Base-by-base conservation (phyloP, 2,113 vertebrate species). In the Campylorhamphus procurvoides region DNA sequence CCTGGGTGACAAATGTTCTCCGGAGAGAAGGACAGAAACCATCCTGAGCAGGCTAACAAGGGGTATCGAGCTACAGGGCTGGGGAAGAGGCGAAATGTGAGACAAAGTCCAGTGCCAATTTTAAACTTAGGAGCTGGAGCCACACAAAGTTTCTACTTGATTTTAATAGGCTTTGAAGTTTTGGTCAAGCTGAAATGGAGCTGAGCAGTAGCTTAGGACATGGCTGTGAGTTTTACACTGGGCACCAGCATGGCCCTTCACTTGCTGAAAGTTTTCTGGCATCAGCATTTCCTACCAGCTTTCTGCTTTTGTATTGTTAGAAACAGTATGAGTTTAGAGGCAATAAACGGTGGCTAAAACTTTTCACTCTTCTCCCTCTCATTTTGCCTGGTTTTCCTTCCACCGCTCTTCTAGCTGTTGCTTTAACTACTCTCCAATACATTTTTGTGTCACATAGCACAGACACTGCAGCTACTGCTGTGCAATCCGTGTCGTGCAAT, bases 1-100 rank as follows among this genome's bases (percentile, higher is more conserved):
- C 87, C 93, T 1, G 69, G 86, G 94, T 96, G 97, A 98, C 97
- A 97, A 95, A 98, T 98, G 95, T 89, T 97, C 98, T 94, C 69
- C 83, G 88, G 92, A 92, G 93, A 91, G 94, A 97, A 0, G 52
- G 66, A 79, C 53, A 95, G 76, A 95, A 97, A 94, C 84, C 71
- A 89, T 96, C 95, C 96, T 12, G 31, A 92, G 94, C 35, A 12
- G 67, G 89, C 91, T 96, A 94, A 96, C 89, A 59, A 90, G 89
- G 82, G 75, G 8, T 97, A 96, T 97, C 95, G 44, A 75, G 72
- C 92, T 96, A 96, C 97, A 93, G 77, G 14, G 55, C 59, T 49
- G 81, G 95, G 46, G 95, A 91, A 96, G 93, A 95, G 47, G 78
- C 1, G 66, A 96, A 95, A 96, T 75, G 82, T 1, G 83, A 95